These are phyloP conservation scores for Galeruca laticollis DNA, from an alignment of 2,888 invertebrate genomes.

Conservation along the genomic window DNA sequence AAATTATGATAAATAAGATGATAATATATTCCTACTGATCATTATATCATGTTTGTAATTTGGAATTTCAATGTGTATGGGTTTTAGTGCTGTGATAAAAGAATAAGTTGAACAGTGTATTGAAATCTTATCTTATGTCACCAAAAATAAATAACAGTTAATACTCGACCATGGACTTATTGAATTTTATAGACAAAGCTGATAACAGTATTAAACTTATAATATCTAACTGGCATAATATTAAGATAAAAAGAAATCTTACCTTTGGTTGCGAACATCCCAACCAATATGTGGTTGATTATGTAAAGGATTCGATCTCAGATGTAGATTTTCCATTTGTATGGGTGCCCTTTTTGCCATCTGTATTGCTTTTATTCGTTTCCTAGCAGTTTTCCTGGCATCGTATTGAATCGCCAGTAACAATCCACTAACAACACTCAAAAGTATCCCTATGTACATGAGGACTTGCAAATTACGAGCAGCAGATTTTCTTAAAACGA, in stretches of 20 bases:
- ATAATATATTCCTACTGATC: no score
- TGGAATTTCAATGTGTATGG: no score
- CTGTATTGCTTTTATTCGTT: slow-evolving; percentile 57
- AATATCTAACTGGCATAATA: neutral
- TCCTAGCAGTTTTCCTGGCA: slow-evolving; percentile 63
- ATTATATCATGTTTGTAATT: no score
- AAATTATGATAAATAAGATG: no score
- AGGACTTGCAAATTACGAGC: slow-evolving; percentile 76
- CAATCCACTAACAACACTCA: slow-evolving; percentile 74
- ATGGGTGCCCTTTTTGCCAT: slow-evolving; percentile 60
- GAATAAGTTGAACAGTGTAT: no score
- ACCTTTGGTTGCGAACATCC: slow-evolving; percentile 51
- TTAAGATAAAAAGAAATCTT: slow-evolving; percentile 7
- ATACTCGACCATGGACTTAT: no score
- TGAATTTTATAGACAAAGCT: no score
- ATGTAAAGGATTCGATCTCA: slow-evolving; percentile 49
- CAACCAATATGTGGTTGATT: slow-evolving; percentile 42
- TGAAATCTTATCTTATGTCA: no score
- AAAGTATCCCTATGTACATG: slow-evolving; percentile 74
- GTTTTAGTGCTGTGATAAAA: no score
- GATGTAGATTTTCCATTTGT: slow-evolving; percentile 58
- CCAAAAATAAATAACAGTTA: no score
- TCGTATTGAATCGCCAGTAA: slow-evolving; percentile 75
- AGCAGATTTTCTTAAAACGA: slow-evolving; percentile 73
- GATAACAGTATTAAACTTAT: no score